These are phyloP conservation scores for Macrochelys suwanniensis DNA, from an alignment of 2,797 vertebrate species.

Conservation along the genomic window DNA sequence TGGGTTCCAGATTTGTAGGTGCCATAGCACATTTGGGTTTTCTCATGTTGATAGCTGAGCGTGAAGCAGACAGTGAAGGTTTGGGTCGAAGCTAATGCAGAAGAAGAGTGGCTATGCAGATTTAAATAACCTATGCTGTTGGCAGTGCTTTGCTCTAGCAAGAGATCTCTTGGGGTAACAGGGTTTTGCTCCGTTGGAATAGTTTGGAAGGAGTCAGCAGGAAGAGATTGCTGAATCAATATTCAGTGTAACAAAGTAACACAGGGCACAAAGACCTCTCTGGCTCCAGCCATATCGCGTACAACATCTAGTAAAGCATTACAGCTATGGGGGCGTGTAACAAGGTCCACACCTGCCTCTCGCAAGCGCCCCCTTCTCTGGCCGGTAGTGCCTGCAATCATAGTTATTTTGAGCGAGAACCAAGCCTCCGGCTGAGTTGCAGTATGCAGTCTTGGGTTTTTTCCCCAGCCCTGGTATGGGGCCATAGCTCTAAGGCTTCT, in stretches of 20 bases:
- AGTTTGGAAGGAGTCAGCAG: neutral
- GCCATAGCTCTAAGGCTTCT: no score
- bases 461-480: no score
- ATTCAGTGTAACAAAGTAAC: no score
- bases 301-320: neutral
- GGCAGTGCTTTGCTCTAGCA: no score
- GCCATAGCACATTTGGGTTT: rapidly evolving
- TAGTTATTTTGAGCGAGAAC: no score
- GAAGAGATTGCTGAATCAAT: neutral
- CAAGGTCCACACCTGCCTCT: no score
- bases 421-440: no score
- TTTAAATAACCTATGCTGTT: neutral
- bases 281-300: neutral
- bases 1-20: no score
- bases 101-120: neutral
- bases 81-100: neutral
- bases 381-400: no score
- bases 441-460: no score
- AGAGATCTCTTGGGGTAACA: neutral
- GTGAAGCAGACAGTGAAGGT: neutral
- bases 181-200: neutral
- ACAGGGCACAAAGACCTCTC: neutral
- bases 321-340: neutral
- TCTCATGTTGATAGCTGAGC: rapidly evolving
- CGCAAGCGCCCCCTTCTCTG: no score